Evolutionary conservation across 2,888 invertebrate species (phyloP).

Genomic region (Nomada flava): DNA sequence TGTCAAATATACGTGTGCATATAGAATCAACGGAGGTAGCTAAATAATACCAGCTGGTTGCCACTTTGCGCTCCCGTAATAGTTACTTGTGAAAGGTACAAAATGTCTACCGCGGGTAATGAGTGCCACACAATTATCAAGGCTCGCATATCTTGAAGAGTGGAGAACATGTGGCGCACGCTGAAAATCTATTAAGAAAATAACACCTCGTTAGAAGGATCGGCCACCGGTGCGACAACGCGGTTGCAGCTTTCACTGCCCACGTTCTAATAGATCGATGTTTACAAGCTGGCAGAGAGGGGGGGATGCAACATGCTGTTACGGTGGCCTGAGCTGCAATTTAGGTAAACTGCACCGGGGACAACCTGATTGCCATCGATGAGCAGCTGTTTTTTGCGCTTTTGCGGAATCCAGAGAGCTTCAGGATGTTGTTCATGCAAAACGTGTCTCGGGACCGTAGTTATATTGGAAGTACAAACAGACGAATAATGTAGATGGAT

Average conservation of each 20-base stretch:
- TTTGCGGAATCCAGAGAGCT: background rate
- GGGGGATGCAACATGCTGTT: conserved; percentile 33
- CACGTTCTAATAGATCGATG: conserved; percentile 65
- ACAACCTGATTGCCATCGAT: conserved; percentile 36
- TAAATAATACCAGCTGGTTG: no score
- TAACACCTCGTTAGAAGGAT: conserved; percentile 55
- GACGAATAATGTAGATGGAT: no score
- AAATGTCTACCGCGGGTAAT: background rate
- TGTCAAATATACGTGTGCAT: background rate
- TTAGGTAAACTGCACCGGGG: conserved; percentile 44
- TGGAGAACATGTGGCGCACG: conserved; percentile 5
- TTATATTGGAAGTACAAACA: background rate
- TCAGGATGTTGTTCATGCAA: background rate
- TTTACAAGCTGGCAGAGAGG: conserved; percentile 48
- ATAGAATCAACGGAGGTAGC: background rate
- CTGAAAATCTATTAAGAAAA: conserved; percentile 67
- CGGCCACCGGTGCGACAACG: conserved; percentile 51
- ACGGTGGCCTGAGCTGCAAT: conserved; percentile 49
- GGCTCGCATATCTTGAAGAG: background rate
- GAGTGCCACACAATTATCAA: no score
- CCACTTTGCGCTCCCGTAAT: no score
- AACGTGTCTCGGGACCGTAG: background rate
- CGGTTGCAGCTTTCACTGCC: conserved; percentile 38
- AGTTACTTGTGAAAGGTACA: background rate
- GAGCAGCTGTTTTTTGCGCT: background rate